Evolutionary conservation across 2,113 vertebrate genomes (phyloP), one percentile per base, ranked within the genome.

Genomic region (Tonatia bakeri): DNA sequence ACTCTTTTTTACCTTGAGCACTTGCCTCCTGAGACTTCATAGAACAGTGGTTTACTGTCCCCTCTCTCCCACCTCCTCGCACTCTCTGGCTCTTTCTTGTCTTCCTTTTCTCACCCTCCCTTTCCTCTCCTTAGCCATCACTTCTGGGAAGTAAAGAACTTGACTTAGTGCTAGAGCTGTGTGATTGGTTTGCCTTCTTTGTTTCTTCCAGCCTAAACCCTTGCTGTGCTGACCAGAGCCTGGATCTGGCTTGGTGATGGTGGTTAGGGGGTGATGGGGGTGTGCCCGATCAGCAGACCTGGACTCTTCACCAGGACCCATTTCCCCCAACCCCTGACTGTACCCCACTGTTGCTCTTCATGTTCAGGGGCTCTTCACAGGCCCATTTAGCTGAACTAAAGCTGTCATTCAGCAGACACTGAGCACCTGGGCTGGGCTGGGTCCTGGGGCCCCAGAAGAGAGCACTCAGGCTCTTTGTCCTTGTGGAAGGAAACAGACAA

Each of bases 1-100:
- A 98, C 97, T 98, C 96, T 98, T 97, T 98, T 98, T 94, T 98
- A 97, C 95, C 97, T 97, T 97, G 97, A 98, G 96, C 97, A 97
- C 97, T 98, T 97, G 97, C 75, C 96, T 98, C 96, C 90, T 97
- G 90, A 97, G 97, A 97, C 97, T 97, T 95, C 69, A 77, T 94
- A 97, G 94, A 97, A 95, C 96, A 97, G 95, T 97, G 97, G 89
- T 96, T 96, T 96, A 96, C 93, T 97, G 73, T 97, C 92, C 90
- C 84, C 52, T 80, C 38, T 52, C 54, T 36, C 40, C 87, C 76
- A 65, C 64, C 81, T 91, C 83, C 76, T 89, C 0, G 38, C 70
- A 87, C 52, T 75, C 93, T 83, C 90, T 96, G 75, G 59, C 92
- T 95, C 69, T 92, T 87, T 94, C 91, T 96, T 96, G 50, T 97